Evolutionary conservation across 2,113 vertebrate species (phyloP).

Genomic region (Poecilia latipinna): DNA sequence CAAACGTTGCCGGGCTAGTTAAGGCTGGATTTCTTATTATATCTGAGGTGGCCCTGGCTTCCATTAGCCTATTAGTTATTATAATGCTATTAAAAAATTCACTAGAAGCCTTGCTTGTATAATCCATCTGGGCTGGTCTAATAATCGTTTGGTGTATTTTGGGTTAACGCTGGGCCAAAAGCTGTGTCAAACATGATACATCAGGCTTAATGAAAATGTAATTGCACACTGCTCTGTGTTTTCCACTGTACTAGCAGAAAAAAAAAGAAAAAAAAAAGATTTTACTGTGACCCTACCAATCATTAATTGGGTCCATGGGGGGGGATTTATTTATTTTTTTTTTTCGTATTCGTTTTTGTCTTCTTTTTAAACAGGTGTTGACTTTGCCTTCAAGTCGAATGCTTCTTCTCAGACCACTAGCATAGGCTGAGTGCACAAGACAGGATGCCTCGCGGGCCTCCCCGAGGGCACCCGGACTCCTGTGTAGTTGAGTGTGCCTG

Average conservation of each 20-base stretch:
- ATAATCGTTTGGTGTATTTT: conserved; percentile 33
- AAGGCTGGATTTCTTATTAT: conserved; percentile 50
- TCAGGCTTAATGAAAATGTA: not conserved
- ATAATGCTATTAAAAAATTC: conserved; percentile 19
- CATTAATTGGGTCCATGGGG: conserved; percentile 8
- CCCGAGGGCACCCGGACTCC: conserved; percentile 31
- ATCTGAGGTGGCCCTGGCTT: conserved; percentile 23
- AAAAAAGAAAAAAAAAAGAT: too few species aligned
- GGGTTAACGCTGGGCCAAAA: conserved; percentile 26
- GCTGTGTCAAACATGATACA: conserved; percentile 23
- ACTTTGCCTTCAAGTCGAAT: conserved; percentile 67
- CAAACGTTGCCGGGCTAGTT: conserved; percentile 42
- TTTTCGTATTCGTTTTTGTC: conserved; percentile 30
- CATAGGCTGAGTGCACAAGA: conserved; percentile 47
- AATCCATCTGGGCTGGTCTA: conserved; percentile 30
- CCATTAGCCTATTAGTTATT: conserved; percentile 24
- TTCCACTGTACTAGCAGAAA: not conserved
- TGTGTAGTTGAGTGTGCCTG: conserved; percentile 39
- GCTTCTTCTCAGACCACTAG: conserved; percentile 51
- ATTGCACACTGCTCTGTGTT: not conserved
- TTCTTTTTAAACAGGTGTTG: conserved; percentile 52
- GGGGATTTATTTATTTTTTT: conserved; percentile 13
- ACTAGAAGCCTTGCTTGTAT: conserved; percentile 22
- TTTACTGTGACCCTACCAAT: not conserved
- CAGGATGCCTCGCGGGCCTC: conserved; percentile 45